Conservation (phyloP, 2,888 invertebrate genomes). For the Cerceris rybyensis region DNA sequence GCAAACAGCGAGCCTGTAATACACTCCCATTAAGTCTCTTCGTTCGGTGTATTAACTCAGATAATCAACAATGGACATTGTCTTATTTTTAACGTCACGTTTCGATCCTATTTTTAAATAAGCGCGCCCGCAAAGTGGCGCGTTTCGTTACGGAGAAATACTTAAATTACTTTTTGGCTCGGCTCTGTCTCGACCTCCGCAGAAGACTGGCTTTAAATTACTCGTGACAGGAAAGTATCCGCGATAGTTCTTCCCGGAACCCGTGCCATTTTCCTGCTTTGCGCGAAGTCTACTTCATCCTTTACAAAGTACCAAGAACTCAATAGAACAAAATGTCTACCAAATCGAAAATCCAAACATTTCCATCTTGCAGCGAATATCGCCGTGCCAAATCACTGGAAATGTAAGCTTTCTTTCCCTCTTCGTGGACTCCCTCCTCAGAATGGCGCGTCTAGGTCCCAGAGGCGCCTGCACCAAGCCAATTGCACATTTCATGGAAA, state of each 20-base stretch:
- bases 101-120: background rate
- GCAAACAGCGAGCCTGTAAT: too few species aligned
- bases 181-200: background rate
- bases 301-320: background rate
- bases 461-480: background rate
- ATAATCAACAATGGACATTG: background rate
- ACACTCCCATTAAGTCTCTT: too few species aligned
- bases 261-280: too few species aligned
- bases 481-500: conserved; percentile 32
- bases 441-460: background rate
- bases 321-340: background rate
- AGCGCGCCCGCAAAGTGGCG: background rate
- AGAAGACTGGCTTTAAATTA: background rate
- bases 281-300: too few species aligned
- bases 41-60: too few species aligned
- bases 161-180: conserved; percentile 16
- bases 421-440: too few species aligned
- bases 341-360: background rate
- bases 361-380: background rate
- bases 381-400: too few species aligned
- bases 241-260: too few species aligned
- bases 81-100: background rate
- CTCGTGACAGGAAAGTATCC: conserved; percentile 5
- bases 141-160: conserved; percentile 6
- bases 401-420: too few species aligned